These are phyloP conservation scores for Horisme vitalbata DNA, from an alignment of 2,888 invertebrate genomes.

Conservation along the genomic window DNA sequence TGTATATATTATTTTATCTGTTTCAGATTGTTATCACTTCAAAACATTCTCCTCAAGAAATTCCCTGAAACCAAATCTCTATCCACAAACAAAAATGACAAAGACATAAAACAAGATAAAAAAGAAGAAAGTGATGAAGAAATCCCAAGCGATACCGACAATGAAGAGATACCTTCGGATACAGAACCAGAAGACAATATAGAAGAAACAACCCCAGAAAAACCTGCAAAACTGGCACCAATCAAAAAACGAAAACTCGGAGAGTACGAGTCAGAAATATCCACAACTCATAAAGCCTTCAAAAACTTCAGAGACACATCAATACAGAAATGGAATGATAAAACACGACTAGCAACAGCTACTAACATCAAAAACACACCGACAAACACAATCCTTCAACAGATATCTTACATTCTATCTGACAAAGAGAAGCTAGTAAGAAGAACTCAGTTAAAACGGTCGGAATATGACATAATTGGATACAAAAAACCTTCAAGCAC, in stretches of 20 bases:
- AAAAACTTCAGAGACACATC: constrained; percentile 88
- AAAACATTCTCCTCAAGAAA: constrained; percentile 79
- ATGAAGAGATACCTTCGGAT: constrained; percentile 87
- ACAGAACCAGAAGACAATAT: constrained; percentile 73
- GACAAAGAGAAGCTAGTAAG: constrained; percentile 90
- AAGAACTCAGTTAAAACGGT: constrained; percentile 90
- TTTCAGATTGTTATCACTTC: constrained; percentile 69
- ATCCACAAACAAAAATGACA: constrained; percentile 47
- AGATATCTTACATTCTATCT: constrained; percentile 92
- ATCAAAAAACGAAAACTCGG: constrained; percentile 77
- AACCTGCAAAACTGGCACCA: constrained; percentile 29
- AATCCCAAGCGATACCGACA: constrained; percentile 79
- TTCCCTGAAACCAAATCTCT: constrained; percentile 87
- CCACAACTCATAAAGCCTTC: constrained; percentile 83
- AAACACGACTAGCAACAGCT: constrained; percentile 89
- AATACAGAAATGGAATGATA: constrained; percentile 97
- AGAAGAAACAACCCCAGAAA: constrained; percentile 36
- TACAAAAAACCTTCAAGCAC: constrained; percentile 56
- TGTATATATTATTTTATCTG: no score
- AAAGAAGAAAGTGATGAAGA: constrained; percentile 69
- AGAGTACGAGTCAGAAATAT: constrained; percentile 83
- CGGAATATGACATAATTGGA: constrained; percentile 87
- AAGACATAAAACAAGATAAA: constrained; percentile 24
- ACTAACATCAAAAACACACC: constrained; percentile 84
- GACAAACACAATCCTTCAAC: constrained; percentile 86